A percentile compares a stretch with the other conserved stretches of the same genome.
phyloP scores from a whole-genome alignment of 2,113 vertebrate species.

The Sander vitreus region DNA sequence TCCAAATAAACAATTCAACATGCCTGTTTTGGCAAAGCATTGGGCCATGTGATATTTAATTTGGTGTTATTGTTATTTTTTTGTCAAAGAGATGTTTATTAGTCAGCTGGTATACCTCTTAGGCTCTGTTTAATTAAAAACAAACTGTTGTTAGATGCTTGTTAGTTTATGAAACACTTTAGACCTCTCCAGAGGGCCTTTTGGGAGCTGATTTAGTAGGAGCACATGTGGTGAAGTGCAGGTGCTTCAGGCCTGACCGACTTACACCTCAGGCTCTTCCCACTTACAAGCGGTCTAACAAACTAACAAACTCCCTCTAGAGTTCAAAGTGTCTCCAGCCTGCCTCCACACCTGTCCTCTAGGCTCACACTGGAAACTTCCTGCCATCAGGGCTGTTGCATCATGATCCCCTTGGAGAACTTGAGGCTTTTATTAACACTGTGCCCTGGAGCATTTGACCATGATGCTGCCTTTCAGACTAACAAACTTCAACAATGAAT shows the following conservation, averaged over 20 bases:
- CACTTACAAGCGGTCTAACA: constrained; percentile 22
- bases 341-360: not conserved
- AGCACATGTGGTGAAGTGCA: constrained; percentile 37
- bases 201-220: constrained; percentile 42
- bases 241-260: constrained; percentile 36
- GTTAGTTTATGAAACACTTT: constrained; percentile 53
- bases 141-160: constrained; percentile 48
- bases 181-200: constrained; percentile 28
- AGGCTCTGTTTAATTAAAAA: constrained; percentile 72
- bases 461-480: not conserved
- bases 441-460: not conserved
- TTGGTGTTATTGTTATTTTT: constrained; percentile 73
- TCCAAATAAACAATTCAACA: constrained; percentile 64
- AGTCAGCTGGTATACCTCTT: constrained; percentile 45
- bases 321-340: constrained; percentile 10
- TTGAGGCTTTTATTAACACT: not conserved
- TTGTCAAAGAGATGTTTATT: constrained; percentile 50
- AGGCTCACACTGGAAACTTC: constrained; percentile 26
- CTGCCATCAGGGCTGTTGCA: constrained; percentile 45
- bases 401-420: constrained; percentile 26
- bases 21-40: constrained; percentile 44
- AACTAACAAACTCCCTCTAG: constrained; percentile 52
- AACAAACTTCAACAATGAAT: not conserved
- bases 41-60: constrained; percentile 62
- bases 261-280: constrained; percentile 29